Percentiles rank a stretch among this genome's conserved stretches.
Conservation (phyloP, 2,888 invertebrate species). For the Microplitis manilae region DNA sequence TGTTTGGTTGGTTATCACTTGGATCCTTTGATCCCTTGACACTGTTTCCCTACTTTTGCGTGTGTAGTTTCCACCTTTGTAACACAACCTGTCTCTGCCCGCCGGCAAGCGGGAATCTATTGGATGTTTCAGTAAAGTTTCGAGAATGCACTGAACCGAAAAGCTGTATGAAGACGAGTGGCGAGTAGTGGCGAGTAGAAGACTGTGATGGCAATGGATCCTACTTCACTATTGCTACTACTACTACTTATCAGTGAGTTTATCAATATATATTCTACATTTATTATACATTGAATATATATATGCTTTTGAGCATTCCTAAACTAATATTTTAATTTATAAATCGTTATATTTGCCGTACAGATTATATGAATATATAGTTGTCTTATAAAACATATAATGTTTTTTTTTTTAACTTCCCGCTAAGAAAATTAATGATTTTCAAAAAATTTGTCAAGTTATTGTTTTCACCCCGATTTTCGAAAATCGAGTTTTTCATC, state of each 20-base stretch:
- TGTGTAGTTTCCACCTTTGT: conserved; percentile 27
- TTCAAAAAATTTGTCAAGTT: too few species aligned
- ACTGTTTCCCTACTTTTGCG: conserved; percentile 11
- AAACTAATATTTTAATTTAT: too few species aligned
- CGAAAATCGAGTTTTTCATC: too few species aligned
- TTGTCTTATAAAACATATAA: too few species aligned
- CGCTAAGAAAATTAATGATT: too few species aligned
- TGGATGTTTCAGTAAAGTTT: conserved; percentile 61
- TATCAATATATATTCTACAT: not conserved
- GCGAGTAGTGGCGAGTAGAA: conserved; percentile 35
- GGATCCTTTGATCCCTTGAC: conserved; percentile 24
- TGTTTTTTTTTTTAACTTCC: too few species aligned
- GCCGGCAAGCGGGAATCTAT: not conserved
- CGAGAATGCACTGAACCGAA: conserved; percentile 64
- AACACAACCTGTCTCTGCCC: conserved; percentile 39
- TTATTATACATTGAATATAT: not conserved
- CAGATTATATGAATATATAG: too few species aligned
- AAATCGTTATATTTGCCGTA: too few species aligned
- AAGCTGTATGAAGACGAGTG: conserved; percentile 52
- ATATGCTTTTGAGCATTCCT: too few species aligned
- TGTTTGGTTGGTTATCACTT: not conserved
- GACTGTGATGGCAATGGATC: conserved; percentile 64
- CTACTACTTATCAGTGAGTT: conserved; percentile 65
- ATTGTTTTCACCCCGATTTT: too few species aligned
- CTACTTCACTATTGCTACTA: conserved; percentile 54